Evolutionary conservation across 2,797 vertebrate species (phyloP).

Genomic region (Helostoma temminkii): DNA sequence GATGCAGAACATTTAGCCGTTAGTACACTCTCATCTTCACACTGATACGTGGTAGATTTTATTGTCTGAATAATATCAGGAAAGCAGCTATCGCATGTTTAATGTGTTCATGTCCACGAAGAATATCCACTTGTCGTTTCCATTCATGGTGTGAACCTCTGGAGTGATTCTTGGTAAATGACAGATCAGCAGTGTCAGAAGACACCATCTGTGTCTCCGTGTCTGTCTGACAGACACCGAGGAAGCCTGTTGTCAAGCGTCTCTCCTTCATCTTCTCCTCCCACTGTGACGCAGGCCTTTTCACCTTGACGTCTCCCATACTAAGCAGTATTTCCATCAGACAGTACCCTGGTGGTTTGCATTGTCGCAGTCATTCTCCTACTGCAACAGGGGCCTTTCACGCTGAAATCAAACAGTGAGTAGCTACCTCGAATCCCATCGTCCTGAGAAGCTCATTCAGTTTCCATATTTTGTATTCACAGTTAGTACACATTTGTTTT

Average conservation of each 20-base stretch:
- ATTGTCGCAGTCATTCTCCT: slow-evolving; percentile 68
- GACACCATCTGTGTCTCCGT: slow-evolving; percentile 46
- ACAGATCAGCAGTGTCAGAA: slow-evolving; percentile 56
- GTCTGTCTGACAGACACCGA: slow-evolving; percentile 54
- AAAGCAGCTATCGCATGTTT: not conserved
- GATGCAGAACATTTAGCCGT: no score
- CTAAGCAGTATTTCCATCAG: slow-evolving; percentile 68
- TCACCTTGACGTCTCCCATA: slow-evolving; percentile 68
- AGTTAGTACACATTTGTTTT: slow-evolving; percentile 18
- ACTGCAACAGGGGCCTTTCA: slow-evolving; percentile 45
- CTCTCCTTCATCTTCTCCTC: slow-evolving; percentile 57
- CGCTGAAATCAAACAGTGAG: slow-evolving; percentile 51
- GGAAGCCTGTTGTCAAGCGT: slow-evolving; percentile 44
- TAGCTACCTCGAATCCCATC: slow-evolving; percentile 31
- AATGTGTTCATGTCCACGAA: slow-evolving; percentile 10
- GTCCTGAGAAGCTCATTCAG: slow-evolving; percentile 30
- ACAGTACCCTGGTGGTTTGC: slow-evolving; percentile 57
- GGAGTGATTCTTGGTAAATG: slow-evolving; percentile 37
- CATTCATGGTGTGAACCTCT: slow-evolving; percentile 42
- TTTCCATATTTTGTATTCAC: slow-evolving; percentile 13
- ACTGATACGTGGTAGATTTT: no score
- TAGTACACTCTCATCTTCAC: no score
- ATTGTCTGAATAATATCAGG: not conserved
- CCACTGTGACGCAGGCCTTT: slow-evolving; percentile 60
- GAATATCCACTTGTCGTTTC: slow-evolving; percentile 47